A percentile compares a stretch with the other conserved stretches of the same genome.
These are phyloP conservation scores for Paguma larvata DNA, from an alignment of 2,797 vertebrate genomes.

Conservation along the genomic window DNA sequence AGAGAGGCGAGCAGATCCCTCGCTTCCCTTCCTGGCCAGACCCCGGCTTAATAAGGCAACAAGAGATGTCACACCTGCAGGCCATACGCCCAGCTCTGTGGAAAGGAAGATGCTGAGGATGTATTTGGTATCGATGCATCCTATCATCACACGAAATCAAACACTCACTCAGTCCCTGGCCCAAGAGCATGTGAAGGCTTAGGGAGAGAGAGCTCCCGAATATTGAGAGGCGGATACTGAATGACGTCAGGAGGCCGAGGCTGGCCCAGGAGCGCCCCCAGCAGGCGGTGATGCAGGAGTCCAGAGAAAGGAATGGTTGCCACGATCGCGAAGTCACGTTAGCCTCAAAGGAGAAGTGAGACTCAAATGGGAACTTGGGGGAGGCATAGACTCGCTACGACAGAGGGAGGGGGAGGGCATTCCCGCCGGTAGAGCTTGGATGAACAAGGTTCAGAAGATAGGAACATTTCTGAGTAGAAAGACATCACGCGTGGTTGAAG, in stretches of 20 bases:
- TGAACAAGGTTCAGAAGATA: neutral
- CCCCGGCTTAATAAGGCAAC: neutral
- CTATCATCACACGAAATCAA: neutral
- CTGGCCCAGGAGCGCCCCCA: neutral
- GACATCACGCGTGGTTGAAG: no score
- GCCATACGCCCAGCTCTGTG: neutral
- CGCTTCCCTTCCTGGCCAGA: neutral
- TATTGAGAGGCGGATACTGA: neutral
- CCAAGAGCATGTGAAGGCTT: neutral
- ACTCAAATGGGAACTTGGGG: neutral
- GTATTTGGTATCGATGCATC: neutral
- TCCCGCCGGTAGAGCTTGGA: neutral
- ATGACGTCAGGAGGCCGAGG: rapidly evolving
- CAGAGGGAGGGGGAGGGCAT: neutral
- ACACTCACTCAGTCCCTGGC: neutral
- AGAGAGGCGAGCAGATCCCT: neutral
- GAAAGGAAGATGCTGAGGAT: neutral
- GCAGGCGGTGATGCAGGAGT: neutral
- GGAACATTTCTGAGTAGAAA: neutral
- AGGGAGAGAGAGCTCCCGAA: neutral
- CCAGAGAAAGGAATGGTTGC: neutral
- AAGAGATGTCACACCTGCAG: neutral
- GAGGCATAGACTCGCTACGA: neutral
- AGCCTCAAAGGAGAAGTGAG: neutral
- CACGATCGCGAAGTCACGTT: neutral